phyloP scores from a whole-genome alignment of 2,113 vertebrate species.

The Nyctereutes procyonoides region DNA sequence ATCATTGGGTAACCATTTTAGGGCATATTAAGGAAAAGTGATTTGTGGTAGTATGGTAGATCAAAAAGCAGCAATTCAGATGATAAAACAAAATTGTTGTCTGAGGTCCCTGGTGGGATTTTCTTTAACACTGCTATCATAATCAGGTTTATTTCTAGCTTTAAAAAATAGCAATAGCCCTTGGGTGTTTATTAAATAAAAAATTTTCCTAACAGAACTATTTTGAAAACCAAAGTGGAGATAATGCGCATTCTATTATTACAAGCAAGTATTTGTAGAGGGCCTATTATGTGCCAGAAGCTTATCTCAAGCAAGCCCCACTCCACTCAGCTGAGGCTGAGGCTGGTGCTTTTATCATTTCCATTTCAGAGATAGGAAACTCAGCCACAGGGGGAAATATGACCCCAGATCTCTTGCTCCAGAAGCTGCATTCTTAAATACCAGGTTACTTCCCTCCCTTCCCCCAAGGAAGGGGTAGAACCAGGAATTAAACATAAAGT shows the following conservation, averaged over 20 bases:
- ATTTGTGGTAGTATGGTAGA: background rate
- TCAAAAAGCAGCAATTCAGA: background rate
- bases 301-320: background rate
- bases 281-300: background rate
- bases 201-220: background rate
- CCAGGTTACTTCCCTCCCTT: background rate
- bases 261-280: background rate
- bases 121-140: background rate
- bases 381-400: too few relatives aligned
- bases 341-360: background rate
- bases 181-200: background rate
- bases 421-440: background rate
- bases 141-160: conserved; percentile 7
- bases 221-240: background rate
- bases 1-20: background rate
- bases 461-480: background rate
- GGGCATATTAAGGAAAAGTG: background rate
- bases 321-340: background rate
- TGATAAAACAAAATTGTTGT: background rate
- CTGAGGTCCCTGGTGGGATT: background rate
- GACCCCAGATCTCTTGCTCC: background rate
- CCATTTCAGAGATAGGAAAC: background rate
- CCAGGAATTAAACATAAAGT: background rate
- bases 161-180: background rate
- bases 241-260: background rate